Percentiles rank a stretch among this genome's conserved stretches.
Evolutionary conservation across 2,888 invertebrate species (phyloP).

Genomic region (Netelia fuscicornis): DNA sequence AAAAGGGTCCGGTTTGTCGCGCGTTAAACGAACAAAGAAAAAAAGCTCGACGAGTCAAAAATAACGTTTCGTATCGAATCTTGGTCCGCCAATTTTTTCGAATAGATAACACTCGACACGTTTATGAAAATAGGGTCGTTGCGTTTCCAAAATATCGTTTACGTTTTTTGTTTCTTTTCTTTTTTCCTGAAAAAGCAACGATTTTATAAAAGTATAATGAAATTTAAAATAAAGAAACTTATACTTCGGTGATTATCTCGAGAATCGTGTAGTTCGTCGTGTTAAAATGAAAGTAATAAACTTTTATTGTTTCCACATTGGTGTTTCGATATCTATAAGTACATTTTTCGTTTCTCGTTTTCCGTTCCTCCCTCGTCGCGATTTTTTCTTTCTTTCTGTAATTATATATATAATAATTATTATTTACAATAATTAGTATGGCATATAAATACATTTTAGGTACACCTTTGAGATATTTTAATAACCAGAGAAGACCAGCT

Average conservation of each 20-base stretch:
- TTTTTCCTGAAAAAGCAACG: too few relatives aligned
- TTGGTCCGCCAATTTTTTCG: too few relatives aligned
- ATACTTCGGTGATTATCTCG: background rate
- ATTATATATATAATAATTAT: constrained; percentile 63
- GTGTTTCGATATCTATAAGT: background rate
- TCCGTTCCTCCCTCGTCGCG: background rate
- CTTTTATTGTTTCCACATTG: constrained; percentile 33
- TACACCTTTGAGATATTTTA: constrained; percentile 75
- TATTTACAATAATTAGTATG: constrained; percentile 81
- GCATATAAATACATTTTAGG: constrained; percentile 81
- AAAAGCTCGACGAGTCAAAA: too few relatives aligned
- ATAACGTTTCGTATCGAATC: too few relatives aligned
- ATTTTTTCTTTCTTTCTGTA: constrained; percentile 50
- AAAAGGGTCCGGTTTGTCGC: too few relatives aligned
- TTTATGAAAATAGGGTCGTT: too few relatives aligned
- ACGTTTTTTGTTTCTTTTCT: too few relatives aligned
- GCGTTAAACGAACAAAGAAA: too few relatives aligned
- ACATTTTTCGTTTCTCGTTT: constrained; percentile 2
- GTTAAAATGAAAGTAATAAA: constrained; percentile 54
- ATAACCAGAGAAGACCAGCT: constrained; percentile 65
- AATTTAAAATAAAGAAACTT: too few relatives aligned
- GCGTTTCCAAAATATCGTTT: too few relatives aligned
- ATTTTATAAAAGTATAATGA: too few relatives aligned
- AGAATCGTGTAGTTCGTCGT: background rate
- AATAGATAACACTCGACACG: too few relatives aligned